Percentiles rank a stretch among this genome's conserved stretches.
phyloP scores from a whole-genome alignment of 64 coral and sea anemone species.

The Dendrophyllia cribrosa region DNA sequence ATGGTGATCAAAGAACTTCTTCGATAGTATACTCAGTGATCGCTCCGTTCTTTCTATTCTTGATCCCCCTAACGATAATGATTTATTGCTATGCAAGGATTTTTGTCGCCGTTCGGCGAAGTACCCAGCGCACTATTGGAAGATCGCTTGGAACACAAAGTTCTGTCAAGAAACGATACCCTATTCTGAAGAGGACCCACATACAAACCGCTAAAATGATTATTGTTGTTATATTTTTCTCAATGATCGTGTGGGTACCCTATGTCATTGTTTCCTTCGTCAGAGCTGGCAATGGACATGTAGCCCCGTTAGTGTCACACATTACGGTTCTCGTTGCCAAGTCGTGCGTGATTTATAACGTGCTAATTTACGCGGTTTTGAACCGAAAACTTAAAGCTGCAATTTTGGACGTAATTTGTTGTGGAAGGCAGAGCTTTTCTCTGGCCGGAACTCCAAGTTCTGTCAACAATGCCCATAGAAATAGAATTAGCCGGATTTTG shows the following conservation, averaged over 20 bases:
- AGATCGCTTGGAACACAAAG: slow-evolving; percentile 51
- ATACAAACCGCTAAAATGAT: slow-evolving; percentile 97
- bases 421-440: slow-evolving; percentile 53
- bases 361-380: slow-evolving; percentile 91
- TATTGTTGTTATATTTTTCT: slow-evolving; percentile 93
- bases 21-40: slow-evolving; percentile 84
- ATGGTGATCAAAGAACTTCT: slow-evolving; percentile 77
- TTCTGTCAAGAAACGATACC: slow-evolving; percentile 65
- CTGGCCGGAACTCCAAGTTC: slow-evolving; percentile 3
- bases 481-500: slow-evolving; percentile 66
- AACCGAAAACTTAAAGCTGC: slow-evolving; percentile 93
- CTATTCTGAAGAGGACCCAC: slow-evolving; percentile 85
- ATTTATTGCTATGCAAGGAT: slow-evolving; percentile 91
- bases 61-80: slow-evolving; percentile 78
- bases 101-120: slow-evolving; percentile 75
- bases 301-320: slow-evolving; percentile 67
- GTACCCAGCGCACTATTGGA: slow-evolving; percentile 72
- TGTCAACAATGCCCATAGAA: neutral
- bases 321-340: slow-evolving; percentile 89
- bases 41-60: slow-evolving; percentile 74
- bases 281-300: slow-evolving; percentile 64
- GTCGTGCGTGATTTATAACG: slow-evolving; percentile 98
- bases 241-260: slow-evolving; percentile 92
- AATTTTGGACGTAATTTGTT: slow-evolving; percentile 77
- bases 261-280: slow-evolving; percentile 75